Conservation (phyloP, 92 coral and sea anemone genomes). For the Palythoa grandiflora region DNA sequence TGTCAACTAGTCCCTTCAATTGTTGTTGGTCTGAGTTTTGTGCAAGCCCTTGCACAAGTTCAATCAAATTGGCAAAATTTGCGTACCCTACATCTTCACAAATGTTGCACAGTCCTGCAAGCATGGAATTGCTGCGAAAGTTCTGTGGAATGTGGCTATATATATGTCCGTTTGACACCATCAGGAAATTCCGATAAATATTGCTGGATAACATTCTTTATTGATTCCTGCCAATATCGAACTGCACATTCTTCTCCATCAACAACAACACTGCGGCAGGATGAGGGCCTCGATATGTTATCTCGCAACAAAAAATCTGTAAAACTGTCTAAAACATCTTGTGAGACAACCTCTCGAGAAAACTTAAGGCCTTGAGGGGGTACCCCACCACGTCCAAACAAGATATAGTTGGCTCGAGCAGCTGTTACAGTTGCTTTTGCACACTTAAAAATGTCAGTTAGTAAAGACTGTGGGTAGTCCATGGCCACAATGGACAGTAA, state of each 20-base stretch:
- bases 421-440: conserved; percentile 59
- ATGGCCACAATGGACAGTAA: conserved; percentile 56
- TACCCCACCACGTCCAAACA: conserved; percentile 71
- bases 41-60: neutral
- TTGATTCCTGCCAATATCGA: conserved; percentile 55
- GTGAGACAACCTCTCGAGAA: conserved; percentile 55
- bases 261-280: conserved; percentile 59
- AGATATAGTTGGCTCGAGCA: conserved; percentile 49
- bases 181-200: conserved; percentile 55
- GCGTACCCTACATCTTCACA: conserved; percentile 43
- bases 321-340: conserved; percentile 44
- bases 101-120: conserved; percentile 44
- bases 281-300: conserved; percentile 60
- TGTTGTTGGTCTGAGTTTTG: conserved; percentile 29
- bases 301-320: conserved; percentile 57
- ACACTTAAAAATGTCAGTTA: conserved; percentile 48
- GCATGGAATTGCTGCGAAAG: conserved; percentile 52
- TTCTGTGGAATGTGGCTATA: conserved; percentile 47
- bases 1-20: conserved; percentile 2
- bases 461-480: conserved; percentile 49
- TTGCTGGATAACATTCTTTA: conserved; percentile 48
- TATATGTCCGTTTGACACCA: conserved; percentile 6
- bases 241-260: conserved; percentile 56
- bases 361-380: conserved; percentile 50
- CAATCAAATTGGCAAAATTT: conserved; percentile 45